Conservation (phyloP, 2,888 invertebrate genomes). For the Ephialtes manifestator region DNA sequence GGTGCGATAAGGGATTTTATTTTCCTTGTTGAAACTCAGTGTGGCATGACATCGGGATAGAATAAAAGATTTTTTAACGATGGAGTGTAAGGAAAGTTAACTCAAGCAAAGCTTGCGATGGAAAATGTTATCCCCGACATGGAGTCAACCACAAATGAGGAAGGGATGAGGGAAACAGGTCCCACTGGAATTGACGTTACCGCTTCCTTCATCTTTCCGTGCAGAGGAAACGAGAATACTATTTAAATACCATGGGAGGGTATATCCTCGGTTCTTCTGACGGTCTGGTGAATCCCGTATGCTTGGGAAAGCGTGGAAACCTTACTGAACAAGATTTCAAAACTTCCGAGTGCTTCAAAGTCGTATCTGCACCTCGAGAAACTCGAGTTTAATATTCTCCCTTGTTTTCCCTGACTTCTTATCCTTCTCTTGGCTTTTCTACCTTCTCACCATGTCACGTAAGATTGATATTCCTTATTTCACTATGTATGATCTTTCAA, state of each 20-base stretch:
- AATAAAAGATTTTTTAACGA: background rate
- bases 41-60: background rate
- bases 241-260: conserved; percentile 10
- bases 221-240: background rate
- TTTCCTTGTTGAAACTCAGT: background rate
- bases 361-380: background rate
- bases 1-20: background rate
- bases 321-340: background rate
- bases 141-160: conserved; percentile 4
- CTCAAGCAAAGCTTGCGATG: background rate
- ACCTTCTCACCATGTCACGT: background rate
- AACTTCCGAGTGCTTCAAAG: background rate
- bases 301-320: background rate
- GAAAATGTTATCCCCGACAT: conserved; percentile 17
- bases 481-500: background rate
- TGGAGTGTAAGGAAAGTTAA: background rate
- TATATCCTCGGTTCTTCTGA: background rate
- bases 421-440: background rate
- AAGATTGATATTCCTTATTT: background rate
- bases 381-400: conserved; percentile 28
- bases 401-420: background rate
- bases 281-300: background rate
- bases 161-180: background rate
- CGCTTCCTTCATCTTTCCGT: background rate
- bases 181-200: background rate